Base-by-base conservation (phyloP, 2,113 vertebrate genomes). In the Ciconia boyciana region DNA sequence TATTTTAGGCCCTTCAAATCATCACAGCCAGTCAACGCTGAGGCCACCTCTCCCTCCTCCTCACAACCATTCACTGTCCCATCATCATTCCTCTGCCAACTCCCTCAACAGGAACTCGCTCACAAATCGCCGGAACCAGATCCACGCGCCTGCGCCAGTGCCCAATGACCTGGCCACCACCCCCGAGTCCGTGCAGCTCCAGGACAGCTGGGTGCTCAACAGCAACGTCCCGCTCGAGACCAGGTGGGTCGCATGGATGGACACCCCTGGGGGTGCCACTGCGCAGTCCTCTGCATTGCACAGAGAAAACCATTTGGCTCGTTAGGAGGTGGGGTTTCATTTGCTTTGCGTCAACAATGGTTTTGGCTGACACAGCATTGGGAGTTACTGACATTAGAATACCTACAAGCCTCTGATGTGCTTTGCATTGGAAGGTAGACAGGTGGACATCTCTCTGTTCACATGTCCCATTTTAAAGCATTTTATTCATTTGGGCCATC, bases 151-250 rank as follows among this genome's bases (percentile, higher is more conserved):
- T 0, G 97, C 99, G 1, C 98, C 98, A 0, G 99, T 99, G 3
- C 98, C 99, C 13, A 99, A 99, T 11, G 99, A 99, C 77, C 98
- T 99, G 90, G 99, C 99, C 52, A 99, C 99, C 93, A 99, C 99
- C 2, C 99, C 99, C 0, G 99, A 99, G 98, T 99, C 99, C 0
- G 99, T 99, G 62, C 99, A 99, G 98, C 99, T 99, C 78, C 99
- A 99, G 98, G 99, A 99, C 98, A 99, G 99, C 98, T 99, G 99
- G 99, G 99, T 99, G 81, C 99, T 99, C 71, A 99, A 99, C 98
- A 99, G 99, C 97, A 99, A 99, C 41, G 99, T 99, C 84, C 99
- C 99, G 0, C 98, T 99, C 28, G 99, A 99, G 98, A 99, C 99
- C 95, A 99, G 99, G 99, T 99, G 96, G 94, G 98, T 97, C 21